phyloP scores from a whole-genome alignment of 2,888 invertebrate genomes.

The Leuctra nigra region DNA sequence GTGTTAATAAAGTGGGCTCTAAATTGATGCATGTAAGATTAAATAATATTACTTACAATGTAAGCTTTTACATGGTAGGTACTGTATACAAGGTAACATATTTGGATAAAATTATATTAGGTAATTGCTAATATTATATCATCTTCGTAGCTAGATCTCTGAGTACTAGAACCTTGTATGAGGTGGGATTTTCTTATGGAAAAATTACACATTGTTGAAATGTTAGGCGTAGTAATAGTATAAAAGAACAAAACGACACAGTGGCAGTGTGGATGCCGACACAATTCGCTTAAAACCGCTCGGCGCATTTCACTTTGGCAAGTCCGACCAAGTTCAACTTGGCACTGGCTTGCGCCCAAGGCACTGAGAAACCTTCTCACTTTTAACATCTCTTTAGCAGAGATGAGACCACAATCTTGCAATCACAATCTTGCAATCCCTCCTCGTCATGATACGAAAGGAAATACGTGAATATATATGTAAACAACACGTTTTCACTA shows the following conservation, averaged over 20 bases:
- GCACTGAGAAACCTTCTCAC: conserved; percentile 24
- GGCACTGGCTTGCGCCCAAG: conserved; percentile 26
- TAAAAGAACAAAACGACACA: conserved; percentile 23
- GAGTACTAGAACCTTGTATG: conserved; percentile 23
- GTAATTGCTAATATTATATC: conserved; percentile 13
- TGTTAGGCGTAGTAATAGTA: conserved; percentile 24
- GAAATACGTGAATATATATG: conserved; percentile 14
- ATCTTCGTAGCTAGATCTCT: conserved; percentile 13
- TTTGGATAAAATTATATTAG: conserved; percentile 20
- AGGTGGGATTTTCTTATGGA: conserved; percentile 27
- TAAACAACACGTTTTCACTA: conserved; percentile 19
- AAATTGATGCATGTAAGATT: conserved; percentile 4
- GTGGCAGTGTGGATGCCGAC: conserved; percentile 16
- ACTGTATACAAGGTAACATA: conserved; percentile 26
- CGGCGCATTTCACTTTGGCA: conserved; percentile 8
- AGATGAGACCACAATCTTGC: conserved; percentile 25
- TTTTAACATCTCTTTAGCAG: conserved; percentile 20
- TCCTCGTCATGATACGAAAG: conserved; percentile 12
- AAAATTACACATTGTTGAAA: conserved; percentile 18
- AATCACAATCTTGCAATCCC: conserved; percentile 14
- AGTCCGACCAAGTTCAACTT: conserved; percentile 17
- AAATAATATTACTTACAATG: conserved; percentile 12
- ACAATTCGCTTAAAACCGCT: conserved; percentile 11
- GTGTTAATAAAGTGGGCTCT: conserved; percentile 1
- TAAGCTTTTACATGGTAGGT: conserved; percentile 23